Base-by-base conservation (phyloP, 2,888 invertebrate genomes). In the Ichneumon xanthorius region DNA sequence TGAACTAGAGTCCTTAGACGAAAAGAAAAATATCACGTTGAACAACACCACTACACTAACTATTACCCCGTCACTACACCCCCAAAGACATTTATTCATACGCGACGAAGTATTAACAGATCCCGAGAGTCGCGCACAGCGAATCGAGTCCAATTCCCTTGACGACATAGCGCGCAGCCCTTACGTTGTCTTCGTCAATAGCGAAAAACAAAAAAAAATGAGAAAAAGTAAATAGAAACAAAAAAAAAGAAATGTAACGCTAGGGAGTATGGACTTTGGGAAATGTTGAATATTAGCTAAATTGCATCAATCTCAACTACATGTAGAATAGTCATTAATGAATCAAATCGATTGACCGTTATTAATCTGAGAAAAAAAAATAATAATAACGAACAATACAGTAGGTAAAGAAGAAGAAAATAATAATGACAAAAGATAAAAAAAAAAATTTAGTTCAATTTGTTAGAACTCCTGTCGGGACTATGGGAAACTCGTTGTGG, bases 381-480 rank as follows among this genome's bases (percentile, higher is more conserved):
- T 40, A 76, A 71, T 81, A 87, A 87, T 87, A 89, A 91, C 88
- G 81, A 88, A 89, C 90, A 88, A 89, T 89, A 88, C 89, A 90
- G 90, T 92, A 93, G 92, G 87, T 90, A 80, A 76, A 77, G 53
- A 80, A 77, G 53, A 26, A 58, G 50, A 76, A 65, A 40, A 53
- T 30, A 30, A 77, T 30, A 71, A 67, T 61, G 33, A 19, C 48
- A 75, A 22, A 61, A 61, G 11, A 40, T 11, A 58, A 71, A 82
- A 85, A 58, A 71, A 82, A 89, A 84, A 91, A 92, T 90, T 91
- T 92, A 93, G 92, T 90, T 87, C 90, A 93, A 91, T 91, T 92
- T 92, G 91, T 88, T 90, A 89, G 90, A 87, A 87, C 87, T 92
- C 91, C 92, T 91, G 90, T 92, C 91, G 90, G 91, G 88, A 92